Base-by-base conservation (phyloP, 1,140 invertebrate genomes). In the Anadara kagoshimensis region DNA sequence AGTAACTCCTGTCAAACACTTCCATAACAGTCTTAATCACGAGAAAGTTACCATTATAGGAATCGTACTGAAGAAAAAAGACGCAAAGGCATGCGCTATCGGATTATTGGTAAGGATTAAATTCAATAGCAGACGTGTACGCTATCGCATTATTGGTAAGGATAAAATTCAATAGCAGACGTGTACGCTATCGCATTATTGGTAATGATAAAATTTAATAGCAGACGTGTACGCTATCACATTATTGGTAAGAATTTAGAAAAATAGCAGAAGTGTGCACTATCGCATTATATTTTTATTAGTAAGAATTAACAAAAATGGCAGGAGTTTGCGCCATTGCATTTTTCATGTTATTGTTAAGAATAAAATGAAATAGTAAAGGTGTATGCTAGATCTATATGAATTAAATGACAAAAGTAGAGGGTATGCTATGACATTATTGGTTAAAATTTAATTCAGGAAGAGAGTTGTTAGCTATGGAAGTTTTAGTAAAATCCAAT, bases 71-170 rank as follows among this genome's bases (percentile, higher is more conserved):
- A 70, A 57, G n/a, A 65, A 45, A 18, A 70, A 56, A 36, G 73
- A 75, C 45, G 43, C 61, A 4, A 75, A 75, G n/a, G 73, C 73
- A 8, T 75, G 68, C 61, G 73, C 73, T 45, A 75, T 70, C 44
- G 67, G 61, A 29, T 49, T 75, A 3, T 41, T 64, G 63, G 76
- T 80, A 68, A 65, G 54, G 29, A 54, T 0, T 20, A 51, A 22
- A 1, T 57, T 22, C 24, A 22, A 22, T 22, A 22, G 43, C 61
- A 4, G 70, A 75, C 16, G 73, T 67, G 2, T 75, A 62, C 61
- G 73, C 73, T 45, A 75, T 70, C 44, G 67, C 67, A 29, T 49
- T 75, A 3, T 41, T 64, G 63, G 76, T 36, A 36, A 36, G 29
- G 7, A 3, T 36, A n/a, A n/a, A n/a, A n/a, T n/a, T n/a, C n/a